Base-by-base conservation (phyloP, 2,797 vertebrate genomes). In the Neostethus bicornis region DNA sequence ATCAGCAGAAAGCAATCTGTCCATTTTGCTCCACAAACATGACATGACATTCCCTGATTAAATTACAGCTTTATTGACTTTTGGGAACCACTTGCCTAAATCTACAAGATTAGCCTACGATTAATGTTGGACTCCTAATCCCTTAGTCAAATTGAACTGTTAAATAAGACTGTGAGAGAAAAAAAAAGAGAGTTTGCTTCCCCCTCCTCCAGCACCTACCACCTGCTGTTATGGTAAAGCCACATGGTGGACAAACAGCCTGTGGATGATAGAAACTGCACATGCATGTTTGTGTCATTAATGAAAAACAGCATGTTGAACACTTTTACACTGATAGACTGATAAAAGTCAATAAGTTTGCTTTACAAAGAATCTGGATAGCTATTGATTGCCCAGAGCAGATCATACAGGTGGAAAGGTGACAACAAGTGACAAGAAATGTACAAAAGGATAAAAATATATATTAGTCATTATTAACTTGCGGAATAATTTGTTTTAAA, bases 21-120 rank as follows among this genome's bases (percentile, higher is more conserved):
- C 60, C 63, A 72, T 73, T 81, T 80, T 66, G 48, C 70, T 77
- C 68, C 64, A 57, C 71, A 83, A 79, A 82, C 57, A 46, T 64
- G 59, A 67, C 75, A 75, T 79, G 80, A 84, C 76, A 73, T 57
- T 65, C 49, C 59, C 70, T 84, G 81, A 85, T 87, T 84, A 81
- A 81, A 85, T 82, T 75, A 85, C 49, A 63, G 75, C 72, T 38
- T 51, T 81, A 81, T 84, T 79, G 80, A 85, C 83, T 85, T 88
- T 84, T 51, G 46, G 62, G 66, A 81, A 76, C 47, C 74, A 80
- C 76, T 84, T 75, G 65, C 74, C 66, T 83, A 80, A 84, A 85
- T 84, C 83, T 84, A 83, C 77, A 83, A 85, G 80, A 85, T 85
- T 85, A 81, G 75, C 64, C 71, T 20, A 53, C 68, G 73, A 86